Base-by-base conservation (phyloP, 1,140 invertebrate species). In the Planococcus citri region DNA sequence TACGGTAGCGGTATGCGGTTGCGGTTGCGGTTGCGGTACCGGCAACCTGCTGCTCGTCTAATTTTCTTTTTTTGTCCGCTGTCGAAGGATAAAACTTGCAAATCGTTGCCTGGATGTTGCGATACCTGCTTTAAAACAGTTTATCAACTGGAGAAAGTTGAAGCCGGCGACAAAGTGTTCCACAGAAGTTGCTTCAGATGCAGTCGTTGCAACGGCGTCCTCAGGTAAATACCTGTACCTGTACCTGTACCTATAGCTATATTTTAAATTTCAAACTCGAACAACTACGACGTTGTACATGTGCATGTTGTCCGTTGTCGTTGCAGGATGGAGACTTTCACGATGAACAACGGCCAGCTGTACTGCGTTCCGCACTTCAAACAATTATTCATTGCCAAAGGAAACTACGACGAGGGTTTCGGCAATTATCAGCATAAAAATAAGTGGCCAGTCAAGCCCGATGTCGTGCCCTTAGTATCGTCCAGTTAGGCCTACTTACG, bases 351-450 rank as follows among this genome's bases (percentile, higher is more conserved):
- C 73, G 87, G 87, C 22, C 83, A 86, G 68, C 81, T 90, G 17
- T 91, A 88, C 76, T 91, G 89, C 78, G 86, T 86, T 69, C 86
- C 87, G 3, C 89, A 91, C 76, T 91, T 89, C 79, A 90, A 89
- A 75, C 88, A 90, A 76, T 80, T 90, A 1, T 91, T 91, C 76
- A 89, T 88, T 74, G 82, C 86, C n/a, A 88, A 89, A 78, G 90
- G 90, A 41, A 91, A 91, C 78, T 91, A 92, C 76, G 89, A 92
- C 74, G 88, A 90, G 75, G 89, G 87, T 22, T 91, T 91, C 76
- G 85, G 85, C 22, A 77, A 82, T 1, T 82, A 84, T 74, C 84
- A 84, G 67, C 84, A 85, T 73, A 85, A 85, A 76, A 81, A 84
- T 71, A 86, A 86, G 76, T 86, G 84, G 84, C 72, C 77, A 58